These are phyloP conservation scores for Cygnus olor DNA, from an alignment of 2,797 vertebrate species.

Conservation along the genomic window DNA sequence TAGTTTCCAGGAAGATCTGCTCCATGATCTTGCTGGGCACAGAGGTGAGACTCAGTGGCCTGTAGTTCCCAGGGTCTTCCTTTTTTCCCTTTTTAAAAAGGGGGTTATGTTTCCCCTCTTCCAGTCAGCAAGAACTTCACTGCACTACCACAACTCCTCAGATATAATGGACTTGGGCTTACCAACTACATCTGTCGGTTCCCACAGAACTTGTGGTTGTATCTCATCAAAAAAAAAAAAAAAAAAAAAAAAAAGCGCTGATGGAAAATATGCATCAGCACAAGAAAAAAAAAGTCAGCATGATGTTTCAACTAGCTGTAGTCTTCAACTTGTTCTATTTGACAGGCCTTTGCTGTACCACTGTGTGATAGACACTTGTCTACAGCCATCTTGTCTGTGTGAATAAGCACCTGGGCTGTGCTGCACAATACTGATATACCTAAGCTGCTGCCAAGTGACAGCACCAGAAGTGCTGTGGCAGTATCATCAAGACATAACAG, in stretches of 20 bases:
- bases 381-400: not conserved
- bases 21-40: no score
- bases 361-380: not conserved
- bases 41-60: no score
- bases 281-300: not conserved
- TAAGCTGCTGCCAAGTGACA: not conserved
- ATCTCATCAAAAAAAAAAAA: no score
- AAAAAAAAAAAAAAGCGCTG: not conserved
- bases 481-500: not conserved
- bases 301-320: not conserved
- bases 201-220: no score
- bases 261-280: not conserved
- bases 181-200: no score
- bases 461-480: not conserved
- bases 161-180: no score
- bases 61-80: no score
- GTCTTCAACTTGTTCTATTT: not conserved
- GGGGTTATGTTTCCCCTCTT: no score
- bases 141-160: no score
- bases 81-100: no score
- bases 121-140: no score
- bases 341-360: not conserved
- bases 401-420: not conserved
- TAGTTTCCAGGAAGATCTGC: no score
- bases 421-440: not conserved